Percentiles rank a stretch among this genome's conserved stretches.
Evolutionary conservation across 2,888 invertebrate genomes (phyloP).

Genomic region (Sturmia bella): DNA sequence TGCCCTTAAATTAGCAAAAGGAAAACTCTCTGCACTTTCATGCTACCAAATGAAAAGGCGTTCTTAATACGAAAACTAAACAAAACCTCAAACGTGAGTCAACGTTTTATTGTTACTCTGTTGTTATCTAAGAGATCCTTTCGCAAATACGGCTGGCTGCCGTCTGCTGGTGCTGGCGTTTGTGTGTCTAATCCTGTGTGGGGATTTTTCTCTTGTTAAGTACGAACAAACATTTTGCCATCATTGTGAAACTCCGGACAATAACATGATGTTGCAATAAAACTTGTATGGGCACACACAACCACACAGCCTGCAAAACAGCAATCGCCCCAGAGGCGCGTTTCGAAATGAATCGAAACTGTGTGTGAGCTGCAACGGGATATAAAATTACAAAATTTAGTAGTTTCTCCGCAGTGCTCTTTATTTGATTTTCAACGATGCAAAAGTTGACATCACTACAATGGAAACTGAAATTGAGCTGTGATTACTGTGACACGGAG

Average conservation of each 20-base stretch:
- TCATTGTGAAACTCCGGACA: conserved; percentile 65
- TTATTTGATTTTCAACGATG: too few relatives aligned
- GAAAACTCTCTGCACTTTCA: not conserved
- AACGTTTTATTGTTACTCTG: conserved; percentile 41
- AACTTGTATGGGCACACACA: conserved; percentile 54
- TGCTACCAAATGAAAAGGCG: conserved; percentile 75
- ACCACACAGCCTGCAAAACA: not conserved
- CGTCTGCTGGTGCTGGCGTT: not conserved
- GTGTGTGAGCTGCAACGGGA: too few relatives aligned
- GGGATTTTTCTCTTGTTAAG: not conserved
- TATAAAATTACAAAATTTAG: too few relatives aligned
- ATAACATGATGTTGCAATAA: conserved; percentile 67
- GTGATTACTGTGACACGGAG: too few relatives aligned
- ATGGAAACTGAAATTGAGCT: too few relatives aligned
- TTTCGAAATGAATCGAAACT: not conserved
- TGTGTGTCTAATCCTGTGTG: conserved; percentile 22
- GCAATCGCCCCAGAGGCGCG: not conserved
- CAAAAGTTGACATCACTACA: too few relatives aligned
- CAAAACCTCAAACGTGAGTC: conserved; percentile 79
- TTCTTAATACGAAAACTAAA: conserved; percentile 79
- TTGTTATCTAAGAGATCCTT: conserved; percentile 27
- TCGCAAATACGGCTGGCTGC: conserved; percentile 15
- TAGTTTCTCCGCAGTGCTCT: too few relatives aligned
- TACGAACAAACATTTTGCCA: conserved; percentile 52
- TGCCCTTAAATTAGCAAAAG: not conserved